phyloP scores from a whole-genome alignment of 2,113 vertebrate genomes.

The Anolis carolinensis region DNA sequence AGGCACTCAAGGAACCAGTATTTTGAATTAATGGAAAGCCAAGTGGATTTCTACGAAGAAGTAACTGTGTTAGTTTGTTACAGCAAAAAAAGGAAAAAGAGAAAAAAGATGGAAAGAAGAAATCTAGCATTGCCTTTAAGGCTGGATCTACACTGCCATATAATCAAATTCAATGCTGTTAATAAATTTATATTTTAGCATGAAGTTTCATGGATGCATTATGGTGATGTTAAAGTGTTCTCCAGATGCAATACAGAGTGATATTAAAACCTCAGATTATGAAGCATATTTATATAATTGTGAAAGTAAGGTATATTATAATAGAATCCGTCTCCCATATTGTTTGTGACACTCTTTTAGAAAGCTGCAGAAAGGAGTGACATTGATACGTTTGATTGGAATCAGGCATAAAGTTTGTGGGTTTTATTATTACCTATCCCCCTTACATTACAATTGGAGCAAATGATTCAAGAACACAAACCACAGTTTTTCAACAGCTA shows the following conservation, averaged over 20 bases:
- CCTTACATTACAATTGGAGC: neutral
- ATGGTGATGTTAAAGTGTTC: no score
- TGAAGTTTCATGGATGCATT: no score
- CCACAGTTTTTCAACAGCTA: neutral
- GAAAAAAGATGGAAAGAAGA: no score
- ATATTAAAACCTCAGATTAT: no score
- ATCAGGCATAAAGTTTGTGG: neutral
- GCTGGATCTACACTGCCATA: no score
- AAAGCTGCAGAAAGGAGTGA: neutral
- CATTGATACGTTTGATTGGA: neutral
- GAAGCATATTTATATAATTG: no score
- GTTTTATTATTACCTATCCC: neutral
- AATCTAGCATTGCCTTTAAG: no score
- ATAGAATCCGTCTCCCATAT: neutral
- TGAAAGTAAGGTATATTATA: no score
- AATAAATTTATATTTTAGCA: no score
- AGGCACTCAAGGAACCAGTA: neutral
- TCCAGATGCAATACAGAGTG: no score
- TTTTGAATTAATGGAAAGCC: neutral
- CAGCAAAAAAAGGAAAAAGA: neutral
- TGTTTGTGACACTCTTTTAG: no score
- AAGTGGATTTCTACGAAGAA: neutral
- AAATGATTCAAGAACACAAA: neutral
- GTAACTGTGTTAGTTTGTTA: neutral
- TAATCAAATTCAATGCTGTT: no score